Evolutionary conservation across 2,113 vertebrate species (phyloP), one percentile per base, ranked within the genome.

Genomic region (Thermophis baileyi): DNA sequence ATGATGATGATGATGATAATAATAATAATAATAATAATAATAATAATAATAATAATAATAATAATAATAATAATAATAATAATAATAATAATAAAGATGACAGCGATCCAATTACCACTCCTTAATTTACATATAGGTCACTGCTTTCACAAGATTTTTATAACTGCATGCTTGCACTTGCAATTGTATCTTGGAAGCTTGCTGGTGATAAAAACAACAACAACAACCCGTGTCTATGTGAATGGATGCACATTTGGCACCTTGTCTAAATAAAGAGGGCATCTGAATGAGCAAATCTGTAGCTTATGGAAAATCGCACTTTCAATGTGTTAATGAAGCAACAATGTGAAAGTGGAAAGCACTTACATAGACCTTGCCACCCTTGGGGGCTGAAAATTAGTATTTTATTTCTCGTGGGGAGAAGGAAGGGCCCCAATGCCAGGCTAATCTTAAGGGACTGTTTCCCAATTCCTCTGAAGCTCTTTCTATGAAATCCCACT

Each of bases 171-270:
- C 2, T 49, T 89, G 8, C 40, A 93, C 30, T 14, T 93, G 8
- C 3, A 69, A 69, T n/a, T n/a, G 12, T 69, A 14, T 35, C 87
- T 81, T 49, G 47, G 91, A 74, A 8, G 50, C 25, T 57, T 86
- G 81, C 18, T 54, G 74, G 25, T 89, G 87, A 90, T 40, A 69
- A 16, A 69, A 69, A 51, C 11, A 53, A 53, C 4, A 63, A 11
- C 0, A 55, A 20, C n/a, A 44, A 44, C 54, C 20, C 93, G 5
- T 2, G 4, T 90, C 51, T 92, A 46, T 1, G 91, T 18, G 1
- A 50, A 93, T 18, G 93, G 69, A 87, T 86, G 86, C 91, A 57
- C 46, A 87, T 95, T 96, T 94, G 85, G 46, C 85, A 89, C 25
- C 20, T 89, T 93, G 86, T 91, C 93, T 93, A 89, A 94, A 94